These are phyloP conservation scores for Antheraea yamamai DNA, from an alignment of 2,888 invertebrate species.

Conservation along the genomic window DNA sequence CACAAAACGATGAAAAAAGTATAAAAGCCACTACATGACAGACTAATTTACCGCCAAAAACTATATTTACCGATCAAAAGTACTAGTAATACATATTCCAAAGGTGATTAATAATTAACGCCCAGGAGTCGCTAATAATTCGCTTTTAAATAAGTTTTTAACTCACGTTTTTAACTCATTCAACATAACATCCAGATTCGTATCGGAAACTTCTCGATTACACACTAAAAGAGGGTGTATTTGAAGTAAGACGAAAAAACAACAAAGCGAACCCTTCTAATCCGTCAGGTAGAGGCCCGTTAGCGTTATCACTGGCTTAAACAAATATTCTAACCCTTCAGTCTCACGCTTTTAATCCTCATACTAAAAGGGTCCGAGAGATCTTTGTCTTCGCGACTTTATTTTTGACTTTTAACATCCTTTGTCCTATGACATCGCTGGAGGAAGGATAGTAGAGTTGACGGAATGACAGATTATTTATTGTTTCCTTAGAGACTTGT, in stretches of 20 bases:
- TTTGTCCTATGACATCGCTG: background rate
- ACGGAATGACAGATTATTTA: background rate
- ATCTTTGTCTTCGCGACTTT: constrained; percentile 10
- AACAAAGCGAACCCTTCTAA: constrained; percentile 32
- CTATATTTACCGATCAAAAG: background rate
- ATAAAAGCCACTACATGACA: too few species aligned
- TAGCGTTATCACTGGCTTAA: constrained; percentile 44
- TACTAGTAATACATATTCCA: background rate
- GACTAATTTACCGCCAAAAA: too few species aligned
- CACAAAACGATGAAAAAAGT: too few species aligned
- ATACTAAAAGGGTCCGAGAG: background rate
- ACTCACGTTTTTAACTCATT: background rate
- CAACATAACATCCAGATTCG: background rate
- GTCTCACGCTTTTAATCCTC: constrained; percentile 6
- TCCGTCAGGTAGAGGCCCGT: constrained; percentile 40
- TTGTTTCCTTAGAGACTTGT: background rate
- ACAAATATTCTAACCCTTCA: constrained; percentile 42
- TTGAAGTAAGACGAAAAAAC: constrained; percentile 11
- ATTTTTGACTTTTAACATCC: constrained; percentile 8
- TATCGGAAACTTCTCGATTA: constrained; percentile 6
- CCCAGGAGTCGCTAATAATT: background rate
- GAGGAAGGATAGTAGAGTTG: background rate
- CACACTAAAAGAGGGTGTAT: constrained; percentile 3
- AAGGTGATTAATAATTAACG: background rate
- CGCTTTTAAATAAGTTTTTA: background rate